These are phyloP conservation scores for Gavia stellata DNA, from an alignment of 2,113 vertebrate genomes.

Conservation along the genomic window DNA sequence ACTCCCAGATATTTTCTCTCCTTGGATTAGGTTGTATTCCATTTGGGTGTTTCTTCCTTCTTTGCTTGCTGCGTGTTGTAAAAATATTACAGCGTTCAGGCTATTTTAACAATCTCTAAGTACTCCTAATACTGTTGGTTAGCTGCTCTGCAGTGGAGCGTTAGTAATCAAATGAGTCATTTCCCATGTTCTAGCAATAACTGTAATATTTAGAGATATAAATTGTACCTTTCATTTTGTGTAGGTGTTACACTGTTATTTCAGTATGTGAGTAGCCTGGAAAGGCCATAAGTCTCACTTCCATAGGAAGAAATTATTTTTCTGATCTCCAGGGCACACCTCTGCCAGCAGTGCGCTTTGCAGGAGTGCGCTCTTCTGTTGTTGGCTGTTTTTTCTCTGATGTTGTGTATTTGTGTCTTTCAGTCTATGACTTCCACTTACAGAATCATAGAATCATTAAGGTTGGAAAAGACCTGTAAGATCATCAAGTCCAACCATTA, in stretches of 20 bases:
- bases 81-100: not conserved
- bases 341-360: not conserved
- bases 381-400: not conserved
- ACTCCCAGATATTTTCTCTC: not conserved
- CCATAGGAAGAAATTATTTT: not conserved
- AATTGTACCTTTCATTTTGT: not conserved
- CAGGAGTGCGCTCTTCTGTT: fast-evolving
- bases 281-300: not conserved
- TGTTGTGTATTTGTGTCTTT: not conserved
- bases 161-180: not conserved
- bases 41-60: not conserved
- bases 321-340: not conserved
- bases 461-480: too few species aligned
- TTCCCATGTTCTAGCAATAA: not conserved
- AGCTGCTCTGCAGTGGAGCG: not conserved
- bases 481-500: too few species aligned
- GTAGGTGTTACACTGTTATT: not conserved
- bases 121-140: not conserved
- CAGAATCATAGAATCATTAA: too few species aligned
- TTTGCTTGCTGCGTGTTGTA: not conserved
- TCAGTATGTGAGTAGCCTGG: not conserved
- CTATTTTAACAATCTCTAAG: not conserved
- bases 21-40: not conserved
- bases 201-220: not conserved
- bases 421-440: not conserved